These are phyloP conservation scores for Psephotus haematonotus DNA, from an alignment of 2,113 vertebrate species.

Conservation along the genomic window DNA sequence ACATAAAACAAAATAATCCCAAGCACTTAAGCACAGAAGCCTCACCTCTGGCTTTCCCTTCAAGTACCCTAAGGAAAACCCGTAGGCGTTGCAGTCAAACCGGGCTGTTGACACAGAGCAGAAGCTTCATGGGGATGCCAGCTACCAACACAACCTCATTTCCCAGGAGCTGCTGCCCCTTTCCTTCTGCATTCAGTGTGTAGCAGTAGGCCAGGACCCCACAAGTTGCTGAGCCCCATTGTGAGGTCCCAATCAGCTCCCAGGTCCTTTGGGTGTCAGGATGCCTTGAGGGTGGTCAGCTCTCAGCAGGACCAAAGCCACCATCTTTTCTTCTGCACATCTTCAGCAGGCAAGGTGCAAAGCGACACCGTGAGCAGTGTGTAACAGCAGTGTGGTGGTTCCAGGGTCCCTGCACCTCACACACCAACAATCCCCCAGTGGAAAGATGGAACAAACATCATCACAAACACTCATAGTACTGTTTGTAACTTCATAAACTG, in stretches of 20 bases:
- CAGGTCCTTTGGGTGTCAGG: neutral
- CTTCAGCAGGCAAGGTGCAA: neutral
- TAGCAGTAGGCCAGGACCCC: neutral
- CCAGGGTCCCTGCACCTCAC: neutral
- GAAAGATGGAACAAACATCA: neutral
- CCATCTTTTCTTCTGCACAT: neutral
- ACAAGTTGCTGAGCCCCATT: neutral
- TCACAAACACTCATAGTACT: neutral
- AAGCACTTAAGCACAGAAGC: neutral
- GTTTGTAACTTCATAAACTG: neutral
- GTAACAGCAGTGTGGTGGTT: fast-evolving
- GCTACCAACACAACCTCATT: neutral
- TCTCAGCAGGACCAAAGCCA: neutral
- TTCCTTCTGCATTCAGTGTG: neutral
- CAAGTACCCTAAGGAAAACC: neutral
- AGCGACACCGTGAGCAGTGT: neutral
- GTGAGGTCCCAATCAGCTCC: neutral
- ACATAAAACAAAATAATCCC: neutral
- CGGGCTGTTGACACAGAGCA: neutral
- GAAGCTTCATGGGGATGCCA: neutral
- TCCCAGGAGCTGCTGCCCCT: neutral
- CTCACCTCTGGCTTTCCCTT: neutral
- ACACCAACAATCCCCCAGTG: neutral
- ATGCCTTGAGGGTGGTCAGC: neutral
- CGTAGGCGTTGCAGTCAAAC: neutral